These are phyloP conservation scores for Cantharis lateralis DNA, from an alignment of 2,888 invertebrate species.

Conservation along the genomic window DNA sequence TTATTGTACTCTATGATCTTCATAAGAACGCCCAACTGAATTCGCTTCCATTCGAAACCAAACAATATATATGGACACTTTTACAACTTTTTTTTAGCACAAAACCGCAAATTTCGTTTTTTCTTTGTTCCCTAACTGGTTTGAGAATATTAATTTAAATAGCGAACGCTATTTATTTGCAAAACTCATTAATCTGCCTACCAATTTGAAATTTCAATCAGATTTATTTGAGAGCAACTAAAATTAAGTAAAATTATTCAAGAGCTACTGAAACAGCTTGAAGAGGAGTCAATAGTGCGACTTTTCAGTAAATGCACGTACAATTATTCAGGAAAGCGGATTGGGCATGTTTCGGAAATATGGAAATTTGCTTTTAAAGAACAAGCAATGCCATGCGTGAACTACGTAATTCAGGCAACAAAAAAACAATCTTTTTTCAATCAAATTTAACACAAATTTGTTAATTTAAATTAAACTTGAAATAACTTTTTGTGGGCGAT, in stretches of 20 bases:
- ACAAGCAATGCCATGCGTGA: background rate
- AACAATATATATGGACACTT: slow-evolving; percentile 9
- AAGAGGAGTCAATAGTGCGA: background rate
- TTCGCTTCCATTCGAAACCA: slow-evolving; percentile 22
- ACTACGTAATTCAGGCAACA: background rate
- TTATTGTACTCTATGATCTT: slow-evolving; percentile 37
- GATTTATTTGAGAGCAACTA: background rate
- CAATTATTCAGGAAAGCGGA: background rate
- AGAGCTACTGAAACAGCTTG: background rate
- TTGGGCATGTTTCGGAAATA: slow-evolving; percentile 1
- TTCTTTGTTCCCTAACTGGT: background rate
- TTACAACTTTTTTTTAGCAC: background rate
- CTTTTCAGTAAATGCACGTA: background rate
- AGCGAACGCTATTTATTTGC: background rate
- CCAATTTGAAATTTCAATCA: background rate
- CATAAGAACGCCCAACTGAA: slow-evolving; percentile 35
- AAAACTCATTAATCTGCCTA: background rate
- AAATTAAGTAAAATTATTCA: background rate
- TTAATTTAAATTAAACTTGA: background rate
- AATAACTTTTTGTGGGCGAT: background rate
- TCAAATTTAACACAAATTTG: background rate
- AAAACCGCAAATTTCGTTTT: background rate
- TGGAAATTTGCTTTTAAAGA: background rate
- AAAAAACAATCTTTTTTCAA: background rate
- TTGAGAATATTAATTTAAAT: background rate